phyloP scores from a whole-genome alignment of 2,888 invertebrate species.

The Cyaniris semiargus region DNA sequence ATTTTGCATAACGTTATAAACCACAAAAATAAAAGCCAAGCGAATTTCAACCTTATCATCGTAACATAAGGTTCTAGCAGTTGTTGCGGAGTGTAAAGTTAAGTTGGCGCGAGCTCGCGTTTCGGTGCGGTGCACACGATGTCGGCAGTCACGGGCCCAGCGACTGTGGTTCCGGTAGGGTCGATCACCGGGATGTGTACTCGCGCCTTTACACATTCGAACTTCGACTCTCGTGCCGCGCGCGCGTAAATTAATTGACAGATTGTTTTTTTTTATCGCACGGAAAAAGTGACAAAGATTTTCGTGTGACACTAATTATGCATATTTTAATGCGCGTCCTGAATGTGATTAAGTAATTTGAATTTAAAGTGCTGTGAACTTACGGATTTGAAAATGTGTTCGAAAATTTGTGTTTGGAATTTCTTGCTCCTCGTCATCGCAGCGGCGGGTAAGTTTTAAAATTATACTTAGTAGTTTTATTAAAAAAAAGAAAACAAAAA shows the following conservation, averaged over 20 bases:
- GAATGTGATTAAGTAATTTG: neutral
- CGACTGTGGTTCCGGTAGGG: constrained; percentile 81
- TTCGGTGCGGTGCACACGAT: constrained; percentile 76
- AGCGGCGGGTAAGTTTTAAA: constrained; percentile 60
- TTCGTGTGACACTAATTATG: constrained; percentile 11
- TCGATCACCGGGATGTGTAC: constrained; percentile 73
- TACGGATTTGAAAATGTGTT: constrained; percentile 28
- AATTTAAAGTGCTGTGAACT: neutral
- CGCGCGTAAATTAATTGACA: constrained; percentile 56
- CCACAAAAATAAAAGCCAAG: constrained; percentile 36
- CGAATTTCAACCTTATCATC: constrained; percentile 45
- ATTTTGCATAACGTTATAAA: constrained; percentile 47
- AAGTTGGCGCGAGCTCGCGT: constrained; percentile 58
- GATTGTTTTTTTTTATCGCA: constrained; percentile 9
- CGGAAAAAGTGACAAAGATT: constrained; percentile 14
- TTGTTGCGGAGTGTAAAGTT: constrained; percentile 40
- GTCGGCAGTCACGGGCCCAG: constrained; percentile 74
- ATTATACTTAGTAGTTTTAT: constrained; percentile 26
- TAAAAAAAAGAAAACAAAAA: constrained; percentile 32
- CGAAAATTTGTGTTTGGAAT: constrained; percentile 50
- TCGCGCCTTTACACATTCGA: constrained; percentile 59
- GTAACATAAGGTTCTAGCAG: constrained; percentile 33
- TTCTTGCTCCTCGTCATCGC: constrained; percentile 57
- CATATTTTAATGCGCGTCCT: neutral
- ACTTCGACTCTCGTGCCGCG: constrained; percentile 54